Conservation (phyloP, 2,113 vertebrate genomes). For the Rhipidura dahli region DNA sequence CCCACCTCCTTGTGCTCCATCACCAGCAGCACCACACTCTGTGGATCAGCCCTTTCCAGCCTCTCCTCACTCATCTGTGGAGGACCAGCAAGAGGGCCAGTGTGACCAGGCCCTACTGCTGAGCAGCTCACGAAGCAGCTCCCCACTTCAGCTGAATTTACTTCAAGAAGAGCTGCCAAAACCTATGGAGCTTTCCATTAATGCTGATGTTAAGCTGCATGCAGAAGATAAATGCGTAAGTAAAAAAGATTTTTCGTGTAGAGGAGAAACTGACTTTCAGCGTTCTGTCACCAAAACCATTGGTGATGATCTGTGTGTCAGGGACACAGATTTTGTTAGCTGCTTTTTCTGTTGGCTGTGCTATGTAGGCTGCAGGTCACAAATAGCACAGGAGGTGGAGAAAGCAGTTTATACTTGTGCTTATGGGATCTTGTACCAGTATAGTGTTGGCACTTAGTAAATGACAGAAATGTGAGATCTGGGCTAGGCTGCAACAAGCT, state of each 20-base stretch:
- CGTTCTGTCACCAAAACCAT: not conserved
- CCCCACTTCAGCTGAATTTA: conserved; percentile 84
- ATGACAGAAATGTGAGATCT: not conserved
- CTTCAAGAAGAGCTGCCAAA: conserved; percentile 83
- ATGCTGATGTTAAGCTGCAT: not conserved
- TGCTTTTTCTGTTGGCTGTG: not conserved
- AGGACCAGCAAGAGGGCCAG: conserved; percentile 5
- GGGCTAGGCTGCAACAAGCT: not conserved
- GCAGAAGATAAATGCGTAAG: conserved; percentile 47
- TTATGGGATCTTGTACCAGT: not conserved
- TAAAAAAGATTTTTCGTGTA: not conserved
- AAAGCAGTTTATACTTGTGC: not conserved
- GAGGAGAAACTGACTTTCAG: not conserved
- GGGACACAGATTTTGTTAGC: not conserved
- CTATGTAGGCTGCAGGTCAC: not conserved
- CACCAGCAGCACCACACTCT: not conserved
- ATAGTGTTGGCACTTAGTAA: not conserved
- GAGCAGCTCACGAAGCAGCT: conserved; percentile 82
- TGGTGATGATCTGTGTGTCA: not conserved
- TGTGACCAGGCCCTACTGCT: conserved; percentile 32
- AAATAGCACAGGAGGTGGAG: not conserved
- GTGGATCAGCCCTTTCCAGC: not conserved
- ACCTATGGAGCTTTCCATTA: conserved; percentile 50
- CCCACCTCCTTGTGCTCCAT: not conserved
- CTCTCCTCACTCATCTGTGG: not conserved